Percentiles rank a stretch among this genome's conserved stretches.
Conservation (phyloP, 2,888 invertebrate species). For the Thysanoteuthis rhombus region DNA sequence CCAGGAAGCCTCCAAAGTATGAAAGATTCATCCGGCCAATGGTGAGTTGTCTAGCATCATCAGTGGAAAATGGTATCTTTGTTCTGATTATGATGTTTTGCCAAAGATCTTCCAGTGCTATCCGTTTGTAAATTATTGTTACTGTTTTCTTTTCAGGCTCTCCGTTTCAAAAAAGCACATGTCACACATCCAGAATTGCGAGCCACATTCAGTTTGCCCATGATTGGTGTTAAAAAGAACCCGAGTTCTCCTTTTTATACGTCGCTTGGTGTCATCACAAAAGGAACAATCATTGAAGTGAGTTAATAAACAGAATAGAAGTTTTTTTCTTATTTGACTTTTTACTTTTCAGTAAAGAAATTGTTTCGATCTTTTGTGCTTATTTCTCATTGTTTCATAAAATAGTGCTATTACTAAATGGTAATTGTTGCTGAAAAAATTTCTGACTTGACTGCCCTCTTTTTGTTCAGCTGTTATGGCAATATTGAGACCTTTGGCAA, state of each 20-base stretch:
- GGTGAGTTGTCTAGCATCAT: constrained; percentile 68
- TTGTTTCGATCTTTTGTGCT: background rate
- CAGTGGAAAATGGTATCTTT: background rate
- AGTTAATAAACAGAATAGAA: constrained; percentile 19
- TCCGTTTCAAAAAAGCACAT: constrained; percentile 96
- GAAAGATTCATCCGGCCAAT: constrained; percentile 98
- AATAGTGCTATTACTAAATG: too few species aligned
- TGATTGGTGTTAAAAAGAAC: constrained; percentile 99
- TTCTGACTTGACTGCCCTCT: too few species aligned
- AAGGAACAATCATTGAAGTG: constrained; percentile 94
- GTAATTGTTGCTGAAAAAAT: too few species aligned
- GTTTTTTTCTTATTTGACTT: background rate
- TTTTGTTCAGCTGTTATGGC: too few species aligned
- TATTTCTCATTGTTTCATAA: background rate
- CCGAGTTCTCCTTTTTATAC: constrained; percentile 98
- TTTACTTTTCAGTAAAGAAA: background rate
- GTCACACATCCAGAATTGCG: constrained; percentile 99
- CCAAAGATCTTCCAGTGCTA: background rate
- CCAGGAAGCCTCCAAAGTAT: constrained; percentile 98
- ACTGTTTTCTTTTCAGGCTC: constrained; percentile 70
- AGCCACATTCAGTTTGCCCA: constrained; percentile 95
- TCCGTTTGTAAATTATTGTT: background rate
- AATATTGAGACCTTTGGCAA: too few species aligned
- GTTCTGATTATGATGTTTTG: background rate
- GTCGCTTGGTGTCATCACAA: constrained; percentile 95